Percentiles rank a stretch among this genome's conserved stretches.
Evolutionary conservation across 2,888 invertebrate genomes (phyloP).

Genomic region (Vandiemenella viatica): DNA sequence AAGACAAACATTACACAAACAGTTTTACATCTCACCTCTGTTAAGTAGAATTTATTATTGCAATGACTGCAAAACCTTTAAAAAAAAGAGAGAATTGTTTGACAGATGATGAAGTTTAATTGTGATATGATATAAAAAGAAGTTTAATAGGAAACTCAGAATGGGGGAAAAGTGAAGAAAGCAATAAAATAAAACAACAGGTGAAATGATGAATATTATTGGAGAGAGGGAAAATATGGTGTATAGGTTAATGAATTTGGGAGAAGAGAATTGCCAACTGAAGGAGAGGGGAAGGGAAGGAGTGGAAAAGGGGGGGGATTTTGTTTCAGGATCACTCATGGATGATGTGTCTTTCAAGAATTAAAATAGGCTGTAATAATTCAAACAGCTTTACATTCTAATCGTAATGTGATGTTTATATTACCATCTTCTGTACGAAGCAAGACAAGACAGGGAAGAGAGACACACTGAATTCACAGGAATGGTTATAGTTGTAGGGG

Average conservation of each 20-base stretch:
- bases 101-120: neutral
- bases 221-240: neutral
- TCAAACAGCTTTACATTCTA: too few relatives aligned
- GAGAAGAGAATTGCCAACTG: neutral
- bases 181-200: neutral
- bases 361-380: too few relatives aligned
- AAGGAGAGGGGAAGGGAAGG: neutral
- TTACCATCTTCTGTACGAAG: too few relatives aligned
- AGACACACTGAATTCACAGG: too few relatives aligned
- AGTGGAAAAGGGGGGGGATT: neutral
- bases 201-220: neutral
- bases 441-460: too few relatives aligned
- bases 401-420: too few relatives aligned
- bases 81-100: neutral
- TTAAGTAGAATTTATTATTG: too few relatives aligned
- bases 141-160: neutral
- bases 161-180: neutral
- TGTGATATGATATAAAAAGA: neutral
- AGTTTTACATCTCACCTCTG: too few relatives aligned
- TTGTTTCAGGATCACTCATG: too few relatives aligned
- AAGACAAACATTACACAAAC: too few relatives aligned
- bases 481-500: too few relatives aligned
- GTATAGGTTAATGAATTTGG: neutral
- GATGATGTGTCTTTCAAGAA: too few relatives aligned
- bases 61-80: neutral